These are phyloP conservation scores for Maniola hyperantus DNA, from an alignment of 2,888 invertebrate genomes.

Conservation along the genomic window DNA sequence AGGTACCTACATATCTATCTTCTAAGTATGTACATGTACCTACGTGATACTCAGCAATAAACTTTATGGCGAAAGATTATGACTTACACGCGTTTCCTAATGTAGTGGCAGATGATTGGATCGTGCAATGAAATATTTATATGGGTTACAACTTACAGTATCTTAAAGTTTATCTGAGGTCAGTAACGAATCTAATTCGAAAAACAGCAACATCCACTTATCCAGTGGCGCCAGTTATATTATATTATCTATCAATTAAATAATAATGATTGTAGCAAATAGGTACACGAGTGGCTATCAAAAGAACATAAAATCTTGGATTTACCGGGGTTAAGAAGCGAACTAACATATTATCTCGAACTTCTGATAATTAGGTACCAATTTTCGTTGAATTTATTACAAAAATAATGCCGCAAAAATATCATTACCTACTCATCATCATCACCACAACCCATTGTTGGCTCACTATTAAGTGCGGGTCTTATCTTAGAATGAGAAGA, in stretches of 20 bases:
- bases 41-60: background rate
- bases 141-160: constrained; percentile 52
- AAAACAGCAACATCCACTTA: constrained; percentile 58
- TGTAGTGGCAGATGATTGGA: constrained; percentile 50
- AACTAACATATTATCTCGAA: constrained; percentile 13
- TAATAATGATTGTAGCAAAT: constrained; percentile 1
- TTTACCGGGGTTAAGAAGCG: constrained; percentile 20
- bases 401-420: no score
- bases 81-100: constrained; percentile 46
- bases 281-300: background rate
- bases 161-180: constrained; percentile 70
- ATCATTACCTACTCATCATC: no score
- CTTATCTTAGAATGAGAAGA: no score
- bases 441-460: no score
- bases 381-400: no score
- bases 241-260: constrained; percentile 15
- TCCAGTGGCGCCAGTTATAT: constrained; percentile 66
- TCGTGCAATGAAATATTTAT: constrained; percentile 63
- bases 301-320: constrained; percentile 12
- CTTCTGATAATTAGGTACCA: no score
- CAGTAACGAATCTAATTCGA: constrained; percentile 64
- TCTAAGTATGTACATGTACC: no score
- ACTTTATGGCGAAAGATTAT: constrained; percentile 26
- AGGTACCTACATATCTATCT: no score
- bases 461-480: no score